These are phyloP conservation scores for Autographa pulchrina DNA, from an alignment of 2,888 invertebrate genomes.

Conservation along the genomic window DNA sequence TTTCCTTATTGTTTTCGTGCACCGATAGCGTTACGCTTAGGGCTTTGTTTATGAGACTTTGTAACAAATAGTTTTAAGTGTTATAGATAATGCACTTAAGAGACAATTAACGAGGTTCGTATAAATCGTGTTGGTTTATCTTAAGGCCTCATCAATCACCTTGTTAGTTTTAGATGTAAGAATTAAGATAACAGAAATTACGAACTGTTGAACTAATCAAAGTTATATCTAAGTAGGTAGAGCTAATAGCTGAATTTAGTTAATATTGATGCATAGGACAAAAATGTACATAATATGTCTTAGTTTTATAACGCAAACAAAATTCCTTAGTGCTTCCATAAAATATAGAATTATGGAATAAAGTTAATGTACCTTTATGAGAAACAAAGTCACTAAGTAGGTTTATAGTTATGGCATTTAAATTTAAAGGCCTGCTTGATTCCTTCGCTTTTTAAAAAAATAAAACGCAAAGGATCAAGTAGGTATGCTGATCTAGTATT, in stretches of 20 bases:
- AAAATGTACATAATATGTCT: constrained; percentile 60
- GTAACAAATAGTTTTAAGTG: constrained; percentile 24
- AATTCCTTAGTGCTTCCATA: constrained; percentile 83
- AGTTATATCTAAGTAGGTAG: constrained; percentile 47
- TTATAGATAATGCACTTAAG: constrained; percentile 27
- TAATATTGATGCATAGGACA: constrained; percentile 56
- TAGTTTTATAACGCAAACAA: constrained; percentile 73
- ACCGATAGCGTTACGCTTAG: constrained; percentile 16
- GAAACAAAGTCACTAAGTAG: constrained; percentile 54
- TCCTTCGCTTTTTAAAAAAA: constrained; percentile 32
- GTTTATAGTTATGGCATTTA: constrained; percentile 36
- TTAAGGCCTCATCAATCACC: constrained; percentile 47
- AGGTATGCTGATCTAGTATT: constrained; percentile 27
- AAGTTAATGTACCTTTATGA: constrained; percentile 42
- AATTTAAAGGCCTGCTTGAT: constrained; percentile 37
- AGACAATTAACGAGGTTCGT: constrained; percentile 22
- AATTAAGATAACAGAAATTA: constrained; percentile 51
- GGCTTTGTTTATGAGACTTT: constrained; percentile 11
- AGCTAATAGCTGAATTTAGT: constrained; percentile 58
- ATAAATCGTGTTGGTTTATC: constrained; percentile 32
- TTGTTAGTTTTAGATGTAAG: constrained; percentile 40
- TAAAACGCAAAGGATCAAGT: constrained; percentile 38
- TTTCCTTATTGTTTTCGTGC: constrained; percentile 33
- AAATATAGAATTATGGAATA: constrained; percentile 65
- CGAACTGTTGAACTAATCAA: constrained; percentile 55